Evolutionary conservation across 2,888 invertebrate genomes (phyloP).

Genomic region (Synergus laeviventris): DNA sequence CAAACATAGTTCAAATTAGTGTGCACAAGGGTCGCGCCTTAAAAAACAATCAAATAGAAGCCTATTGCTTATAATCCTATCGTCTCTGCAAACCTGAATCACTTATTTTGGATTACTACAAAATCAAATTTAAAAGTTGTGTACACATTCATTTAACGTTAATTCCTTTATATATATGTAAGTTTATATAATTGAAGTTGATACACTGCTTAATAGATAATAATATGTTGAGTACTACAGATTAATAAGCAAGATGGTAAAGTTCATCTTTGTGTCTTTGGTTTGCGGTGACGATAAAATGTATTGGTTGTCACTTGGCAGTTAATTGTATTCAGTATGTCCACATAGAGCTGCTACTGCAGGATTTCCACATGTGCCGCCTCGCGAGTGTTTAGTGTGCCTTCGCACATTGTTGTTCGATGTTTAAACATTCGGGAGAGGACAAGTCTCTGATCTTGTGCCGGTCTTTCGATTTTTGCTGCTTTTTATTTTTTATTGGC

Average conservation of each 20-base stretch:
- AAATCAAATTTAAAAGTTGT: too few species aligned
- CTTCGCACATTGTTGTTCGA: constrained; percentile 26
- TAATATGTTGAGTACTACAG: too few species aligned
- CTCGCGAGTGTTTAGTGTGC: constrained; percentile 32
- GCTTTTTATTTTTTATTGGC: not conserved
- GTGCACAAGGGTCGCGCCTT: not conserved
- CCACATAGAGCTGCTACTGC: not conserved
- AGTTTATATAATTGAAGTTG: not conserved
- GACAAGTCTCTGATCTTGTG: not conserved
- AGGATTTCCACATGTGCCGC: constrained; percentile 23
- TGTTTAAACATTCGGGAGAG: constrained; percentile 17
- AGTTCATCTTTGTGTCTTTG: not conserved
- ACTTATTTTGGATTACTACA: too few species aligned
- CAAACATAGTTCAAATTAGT: constrained; percentile 18
- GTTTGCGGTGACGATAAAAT: not conserved
- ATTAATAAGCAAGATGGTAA: not conserved
- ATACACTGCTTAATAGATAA: not conserved
- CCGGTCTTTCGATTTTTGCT: constrained; percentile 4
- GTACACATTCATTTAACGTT: too few species aligned
- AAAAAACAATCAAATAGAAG: not conserved
- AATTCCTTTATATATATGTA: too few species aligned
- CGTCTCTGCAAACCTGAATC: not conserved
- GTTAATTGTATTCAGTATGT: constrained; percentile 18
- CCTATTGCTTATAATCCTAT: not conserved
- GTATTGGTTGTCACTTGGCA: not conserved